Evolutionary conservation across 2,113 vertebrate genomes (phyloP).

Genomic region (Nycticryphes semicollaris): DNA sequence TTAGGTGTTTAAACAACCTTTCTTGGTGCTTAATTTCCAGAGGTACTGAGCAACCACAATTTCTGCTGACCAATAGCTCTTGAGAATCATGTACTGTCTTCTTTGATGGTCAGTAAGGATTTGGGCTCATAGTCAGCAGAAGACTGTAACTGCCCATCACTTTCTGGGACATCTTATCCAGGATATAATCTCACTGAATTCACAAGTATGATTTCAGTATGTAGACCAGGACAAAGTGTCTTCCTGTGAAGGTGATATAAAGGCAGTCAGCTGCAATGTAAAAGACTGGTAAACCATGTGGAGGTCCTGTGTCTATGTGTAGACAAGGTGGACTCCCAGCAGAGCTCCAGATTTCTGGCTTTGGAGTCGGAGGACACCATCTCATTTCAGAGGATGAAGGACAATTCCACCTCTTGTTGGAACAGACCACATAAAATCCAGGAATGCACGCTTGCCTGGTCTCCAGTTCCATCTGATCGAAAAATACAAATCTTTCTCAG

Average conservation of each 20-base stretch:
- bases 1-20: neutral
- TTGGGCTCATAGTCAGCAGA: neutral
- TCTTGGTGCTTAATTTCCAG: neutral
- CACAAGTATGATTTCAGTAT: neutral
- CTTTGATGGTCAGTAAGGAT: neutral
- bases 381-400: neutral
- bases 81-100: neutral
- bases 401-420: neutral
- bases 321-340: rapidly evolving
- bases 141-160: neutral
- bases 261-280: neutral
- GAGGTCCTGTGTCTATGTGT: neutral
- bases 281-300: neutral
- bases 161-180: neutral
- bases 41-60: neutral
- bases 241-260: neutral
- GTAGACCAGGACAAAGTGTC: neutral
- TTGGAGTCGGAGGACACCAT: neutral
- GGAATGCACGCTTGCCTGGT: neutral
- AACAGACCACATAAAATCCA: neutral
- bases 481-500: neutral
- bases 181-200: neutral
- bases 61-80: neutral
- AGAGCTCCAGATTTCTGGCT: neutral
- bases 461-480: neutral